Base-by-base conservation (phyloP, 2,888 invertebrate genomes). In the Coelogynopora nodosa region DNA sequence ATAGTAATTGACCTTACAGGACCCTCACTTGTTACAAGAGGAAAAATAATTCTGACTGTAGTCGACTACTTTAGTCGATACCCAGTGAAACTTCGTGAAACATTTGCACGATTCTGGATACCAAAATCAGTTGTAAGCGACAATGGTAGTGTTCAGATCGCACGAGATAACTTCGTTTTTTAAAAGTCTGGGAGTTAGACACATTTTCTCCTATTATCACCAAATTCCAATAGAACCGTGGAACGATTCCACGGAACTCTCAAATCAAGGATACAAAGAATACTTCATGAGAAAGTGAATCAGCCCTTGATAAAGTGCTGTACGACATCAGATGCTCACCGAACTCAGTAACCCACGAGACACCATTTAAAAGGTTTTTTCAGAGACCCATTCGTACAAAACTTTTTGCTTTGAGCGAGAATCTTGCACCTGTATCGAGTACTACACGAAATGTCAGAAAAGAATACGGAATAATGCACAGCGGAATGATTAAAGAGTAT, bases 141-240 rank as follows among this genome's bases (percentile, higher is more conserved):
- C n/a, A 80, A 80, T n/a, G 80, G 80, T 5, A 80, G 80, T 80
- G 29, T 80, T 80, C 80, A 10, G 80, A 27, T 80, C 80, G n/a
- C 27, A 80, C 27, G 80, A 80, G 80, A 80, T 80, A 5, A 26
- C 29, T 80, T 23, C 26, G 80, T 80, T 80, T 80, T 80, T 80
- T 29, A 10, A 80, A 27, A 26, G 29, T 26, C 80, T 80, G 18
- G 49, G n/a, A 5, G 23, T 80, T 29, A 5, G 2, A 27, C 80
- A 80, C 2, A 80, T 80, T 5, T 80, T 80, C 80, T 26, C 80
- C 5, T 80, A 5, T 10, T 10, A 80, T 80, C 23, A 80, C 29
- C 80, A 26, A 26, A 80, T 5, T 80, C 80, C 5, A 80, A 80
- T n/a, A n/a, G 80, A 80, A 80, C 80, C 5, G 80, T 80, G 80